Evolutionary conservation across 2,113 vertebrate genomes (phyloP), one percentile per base, ranked within the genome.

Genomic region (Zosterops pallidus): DNA sequence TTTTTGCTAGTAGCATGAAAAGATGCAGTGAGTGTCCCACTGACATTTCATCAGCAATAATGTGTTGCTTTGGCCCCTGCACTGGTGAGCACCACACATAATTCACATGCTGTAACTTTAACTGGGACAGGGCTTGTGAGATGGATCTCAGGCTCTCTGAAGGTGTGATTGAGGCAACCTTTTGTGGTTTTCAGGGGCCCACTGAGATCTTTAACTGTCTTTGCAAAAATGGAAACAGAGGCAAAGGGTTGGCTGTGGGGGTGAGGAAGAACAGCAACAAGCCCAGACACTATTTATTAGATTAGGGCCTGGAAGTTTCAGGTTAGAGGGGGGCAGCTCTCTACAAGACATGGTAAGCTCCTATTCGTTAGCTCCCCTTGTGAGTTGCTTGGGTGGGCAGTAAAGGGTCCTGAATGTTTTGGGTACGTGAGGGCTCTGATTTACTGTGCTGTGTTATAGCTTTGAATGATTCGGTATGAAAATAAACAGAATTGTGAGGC

Each of bases 321-420:
- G 4, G 6, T 0, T 90, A 26, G 22, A 69, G 64, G 60, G 55
- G 33, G 10, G 16, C 5, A 56, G 53, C 10, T 64, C 5, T 14
- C 11, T 75, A 9, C 2, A 7, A 29, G 35, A 15, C 1, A 1
- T 19, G 22, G 21, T 25, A 9, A 78, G 20, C 4, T 37, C 3
- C 5, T 0, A 0, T 41, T 35, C 24, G 41, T 69, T 2, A 62
- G 46, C 6, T 14, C 8, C n/a, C 26, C 14, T 3, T 18, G 8
- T 12, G 60, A 29, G 28, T 50, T 46, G 17, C 41, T 81, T 6
- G 14, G 31, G n/a, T 28, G 28, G 42, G 33, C 29, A 62, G 6
- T 7, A 63, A 69, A 31, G n/a, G 15, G n/a, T 50, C 12, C 8
- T 44, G 41, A 25, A 14, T 6, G 10, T 15, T 62, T 17, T 47